Percentiles rank a stretch among this genome's conserved stretches.
Conservation (phyloP, 2,797 vertebrate species). For the Bradypodion ventrale region DNA sequence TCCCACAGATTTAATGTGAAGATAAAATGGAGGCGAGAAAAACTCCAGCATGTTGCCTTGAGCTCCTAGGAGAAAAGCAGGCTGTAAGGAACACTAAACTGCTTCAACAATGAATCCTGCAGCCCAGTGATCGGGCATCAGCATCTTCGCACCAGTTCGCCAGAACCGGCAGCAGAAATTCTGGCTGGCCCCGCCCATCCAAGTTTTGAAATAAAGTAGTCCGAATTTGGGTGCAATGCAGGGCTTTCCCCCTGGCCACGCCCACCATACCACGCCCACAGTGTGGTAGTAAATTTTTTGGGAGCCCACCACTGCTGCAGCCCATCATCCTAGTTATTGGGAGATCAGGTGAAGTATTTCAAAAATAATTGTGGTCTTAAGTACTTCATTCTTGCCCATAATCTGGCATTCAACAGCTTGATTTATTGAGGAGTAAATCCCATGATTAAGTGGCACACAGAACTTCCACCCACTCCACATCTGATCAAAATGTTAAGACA, state of each 20-base stretch:
- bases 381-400: neutral
- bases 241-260: too few relatives aligned
- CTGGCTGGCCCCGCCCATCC: too few relatives aligned
- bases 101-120: neutral
- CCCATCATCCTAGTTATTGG: neutral
- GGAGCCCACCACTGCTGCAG: too few relatives aligned
- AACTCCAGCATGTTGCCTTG: neutral
- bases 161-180: too few relatives aligned
- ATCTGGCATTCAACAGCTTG: constrained; percentile 34
- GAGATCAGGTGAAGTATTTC: neutral
- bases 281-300: too few relatives aligned
- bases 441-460: constrained; percentile 25
- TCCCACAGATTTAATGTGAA: neutral
- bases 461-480: constrained; percentile 54
- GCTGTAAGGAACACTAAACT: neutral
- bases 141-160: too few relatives aligned
- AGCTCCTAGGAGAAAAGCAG: neutral
- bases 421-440: constrained; percentile 51
- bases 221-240: too few relatives aligned
- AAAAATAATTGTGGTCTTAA: neutral
- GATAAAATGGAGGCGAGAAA: neutral
- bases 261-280: too few relatives aligned
- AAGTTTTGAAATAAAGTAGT: too few relatives aligned
- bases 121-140: too few relatives aligned
- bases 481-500: constrained; percentile 56